Evolutionary conservation across 1,140 invertebrate species (phyloP), one percentile per base, ranked within the genome.

Genomic region (Fragariocoptes setiger): DNA sequence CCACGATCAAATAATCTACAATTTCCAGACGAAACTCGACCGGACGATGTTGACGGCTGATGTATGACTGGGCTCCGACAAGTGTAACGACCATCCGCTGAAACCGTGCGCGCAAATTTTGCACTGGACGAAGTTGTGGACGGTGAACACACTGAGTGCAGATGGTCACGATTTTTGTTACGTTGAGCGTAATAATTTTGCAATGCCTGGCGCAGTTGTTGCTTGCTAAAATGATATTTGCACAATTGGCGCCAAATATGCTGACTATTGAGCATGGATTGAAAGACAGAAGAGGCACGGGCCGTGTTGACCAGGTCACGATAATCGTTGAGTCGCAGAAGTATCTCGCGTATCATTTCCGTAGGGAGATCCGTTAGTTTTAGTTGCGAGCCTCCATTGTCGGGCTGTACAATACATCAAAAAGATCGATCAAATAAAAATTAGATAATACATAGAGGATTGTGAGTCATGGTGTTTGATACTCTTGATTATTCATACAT

Each of bases 231-330:
- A 57, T 95, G 86, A 57, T 85, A 94, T 41, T 69, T 65, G 36
- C 76, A 76, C 22, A 94, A 65, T 53, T 83, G 72, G 41, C 72
- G 66, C 88, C 88, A 95, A 35, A 90, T 72, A 44, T 77, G 66
- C 54, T 77, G 71, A 53, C 94, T 83, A 35, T 75, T 69, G 18
- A 77, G 71, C 8, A 94, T 62, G 21, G 71, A 64, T 21, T 76
- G 69, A 60, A 79, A 71, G 20, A 69, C 63, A 40, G 60, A 61
- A 62, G 71, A 73, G 3, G 74, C 71, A 63, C 60, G 66, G 48
- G 60, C 70, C 4, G 67, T 63, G 38, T 65, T 71, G 47, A 77
- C 68, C 49, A 95, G 66, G 56, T 92, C 83, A 52, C 70, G 70
- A 57, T 90, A 82, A 60, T 92, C 82, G 41, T 74, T 70, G 49